Evolutionary conservation across 2,113 vertebrate species (phyloP).

Genomic region (Indicator maculatus): DNA sequence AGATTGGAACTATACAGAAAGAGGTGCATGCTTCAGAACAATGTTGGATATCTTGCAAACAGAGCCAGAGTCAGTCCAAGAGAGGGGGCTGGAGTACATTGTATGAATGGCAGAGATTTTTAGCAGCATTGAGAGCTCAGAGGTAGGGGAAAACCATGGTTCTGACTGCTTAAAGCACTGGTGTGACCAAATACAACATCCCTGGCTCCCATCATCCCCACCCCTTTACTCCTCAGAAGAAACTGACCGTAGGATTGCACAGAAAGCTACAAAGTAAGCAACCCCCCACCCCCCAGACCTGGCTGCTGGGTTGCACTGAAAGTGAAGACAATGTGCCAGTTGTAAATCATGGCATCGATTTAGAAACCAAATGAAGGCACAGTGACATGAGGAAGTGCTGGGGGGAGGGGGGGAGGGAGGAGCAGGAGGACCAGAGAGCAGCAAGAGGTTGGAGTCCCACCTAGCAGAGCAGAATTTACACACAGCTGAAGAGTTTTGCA

Average conservation of each 20-base stretch:
- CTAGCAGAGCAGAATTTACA: not conserved
- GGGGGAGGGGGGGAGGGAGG: not conserved
- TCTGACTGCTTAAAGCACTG: conserved; percentile 56
- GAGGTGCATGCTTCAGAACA: conserved; percentile 75
- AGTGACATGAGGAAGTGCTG: conserved; percentile 3
- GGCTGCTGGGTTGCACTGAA: not conserved
- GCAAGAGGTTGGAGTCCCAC: not conserved
- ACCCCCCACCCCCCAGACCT: not conserved
- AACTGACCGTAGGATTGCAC: not conserved
- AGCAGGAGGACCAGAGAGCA: not conserved
- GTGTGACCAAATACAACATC: not conserved
- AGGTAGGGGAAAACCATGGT: conserved; percentile 63
- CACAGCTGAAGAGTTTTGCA: not conserved
- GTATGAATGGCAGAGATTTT: conserved; percentile 50
- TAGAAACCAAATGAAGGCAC: conserved; percentile 59
- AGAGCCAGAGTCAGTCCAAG: conserved; percentile 54
- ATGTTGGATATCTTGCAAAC: conserved; percentile 65
- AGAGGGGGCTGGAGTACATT: conserved; percentile 57
- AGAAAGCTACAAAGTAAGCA: not conserved
- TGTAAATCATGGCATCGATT: not conserved
- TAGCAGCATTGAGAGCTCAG: conserved; percentile 76
- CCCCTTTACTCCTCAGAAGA: not conserved
- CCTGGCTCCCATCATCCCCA: not conserved
- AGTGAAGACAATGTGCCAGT: not conserved
- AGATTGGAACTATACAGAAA: conserved; percentile 72